phyloP scores from a whole-genome alignment of 2,888 invertebrate genomes.

The Cylloceria caligata region DNA sequence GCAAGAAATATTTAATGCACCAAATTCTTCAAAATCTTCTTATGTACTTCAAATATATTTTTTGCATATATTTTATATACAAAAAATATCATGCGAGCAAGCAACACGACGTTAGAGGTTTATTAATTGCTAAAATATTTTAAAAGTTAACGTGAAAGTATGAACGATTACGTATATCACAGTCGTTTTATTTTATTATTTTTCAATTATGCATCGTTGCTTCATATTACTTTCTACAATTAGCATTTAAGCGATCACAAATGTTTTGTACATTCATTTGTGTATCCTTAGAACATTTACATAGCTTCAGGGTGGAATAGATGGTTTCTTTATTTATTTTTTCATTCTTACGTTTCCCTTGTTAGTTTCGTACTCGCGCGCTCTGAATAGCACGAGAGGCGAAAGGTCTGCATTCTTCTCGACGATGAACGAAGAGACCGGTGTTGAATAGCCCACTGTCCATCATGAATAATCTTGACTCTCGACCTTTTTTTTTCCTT shows the following conservation, averaged over 20 bases:
- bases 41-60: too few species aligned
- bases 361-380: conserved; percentile 36
- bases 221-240: conserved; percentile 17
- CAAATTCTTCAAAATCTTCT: too few species aligned
- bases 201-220: not conserved
- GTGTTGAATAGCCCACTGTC: conserved; percentile 37
- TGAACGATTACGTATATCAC: not conserved
- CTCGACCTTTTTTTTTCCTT: conserved; percentile 22
- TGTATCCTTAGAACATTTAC: not conserved
- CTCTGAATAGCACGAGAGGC: conserved; percentile 50
- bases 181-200: not conserved
- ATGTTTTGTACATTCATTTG: not conserved
- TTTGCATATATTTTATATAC: too few species aligned
- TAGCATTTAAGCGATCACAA: not conserved
- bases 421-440: conserved; percentile 32
- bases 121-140: too few species aligned
- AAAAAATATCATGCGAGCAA: too few species aligned
- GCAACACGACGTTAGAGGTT: too few species aligned
- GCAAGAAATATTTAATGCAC: too few species aligned
- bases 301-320: conserved; percentile 3
- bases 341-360: conserved; percentile 26
- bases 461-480: conserved; percentile 48
- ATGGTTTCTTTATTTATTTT: not conserved
- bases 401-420: conserved; percentile 33
- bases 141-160: not conserved